Base-by-base conservation (phyloP, 2,888 invertebrate genomes). In the Orthonychiurus folsomi region DNA sequence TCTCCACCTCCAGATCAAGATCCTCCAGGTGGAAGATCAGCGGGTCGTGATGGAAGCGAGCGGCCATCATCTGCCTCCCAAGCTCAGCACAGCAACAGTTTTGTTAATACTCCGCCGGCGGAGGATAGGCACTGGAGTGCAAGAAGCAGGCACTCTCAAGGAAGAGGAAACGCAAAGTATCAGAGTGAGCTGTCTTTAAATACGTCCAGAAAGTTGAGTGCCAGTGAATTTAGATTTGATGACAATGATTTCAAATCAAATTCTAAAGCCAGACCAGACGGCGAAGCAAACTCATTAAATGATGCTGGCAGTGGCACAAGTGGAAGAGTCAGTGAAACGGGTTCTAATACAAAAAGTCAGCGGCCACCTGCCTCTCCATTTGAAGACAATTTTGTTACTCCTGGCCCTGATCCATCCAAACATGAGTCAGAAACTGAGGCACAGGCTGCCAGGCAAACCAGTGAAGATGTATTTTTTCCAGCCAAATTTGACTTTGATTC, bases 281-380 rank as follows among this genome's bases (percentile, higher is more conserved):
- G n/a, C n/a, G 37, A 37, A 37, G 5, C 37, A 37, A 9, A 9
- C 9, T 9, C 37, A 9, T 15, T 37, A 37, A 5, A 5, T 37
- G 37, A 37, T 9, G 9, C 37, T 9, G 37, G 37, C 15, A 15
- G 37, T 37, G 37, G 37, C 15, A 37, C 9, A 9, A 37, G 37
- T 15, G 9, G 5, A 5, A 5, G 37, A 5, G 9, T 9, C 37
- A 37, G 37, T 37, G 37, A 37, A 5, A 37, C 37, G 9, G 15
- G 15, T 37, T 37, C 37, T 9, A 37, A 37, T 37, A 15, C 37
- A 37, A 37, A 12, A 54, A 53, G 9, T 58, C 61, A 27, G 21
- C 50, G 53, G 1, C 70, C 67, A 25, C 71, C 71, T 15, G 68
- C 68, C 54, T 70, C 72, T 15, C 70, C 72, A 1, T 72, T 72